A percentile compares a stretch with the other conserved stretches of the same genome.
phyloP scores from a whole-genome alignment of 2,888 invertebrate species.

The Alcis repandata region DNA sequence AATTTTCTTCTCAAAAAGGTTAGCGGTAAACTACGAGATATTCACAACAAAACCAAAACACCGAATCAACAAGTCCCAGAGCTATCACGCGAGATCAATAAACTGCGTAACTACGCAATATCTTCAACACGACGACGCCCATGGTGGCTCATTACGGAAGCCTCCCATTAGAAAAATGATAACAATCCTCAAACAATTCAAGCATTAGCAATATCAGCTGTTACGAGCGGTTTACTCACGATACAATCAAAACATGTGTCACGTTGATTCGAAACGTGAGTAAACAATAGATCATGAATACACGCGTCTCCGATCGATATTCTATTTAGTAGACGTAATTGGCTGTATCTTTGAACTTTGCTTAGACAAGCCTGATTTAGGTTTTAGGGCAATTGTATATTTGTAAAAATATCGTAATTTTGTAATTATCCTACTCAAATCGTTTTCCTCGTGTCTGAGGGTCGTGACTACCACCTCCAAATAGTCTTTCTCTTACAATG shows the following conservation, averaged over 20 bases:
- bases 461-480: too few species aligned
- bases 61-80: conserved; percentile 11
- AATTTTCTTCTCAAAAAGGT: neutral
- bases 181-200: conserved; percentile 17
- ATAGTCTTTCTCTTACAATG: too few species aligned
- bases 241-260: conserved; percentile 37
- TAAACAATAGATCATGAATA: conserved; percentile 27
- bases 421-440: too few species aligned
- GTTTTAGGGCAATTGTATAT: too few species aligned
- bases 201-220: conserved; percentile 19
- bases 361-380: too few species aligned
- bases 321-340: conserved; percentile 25
- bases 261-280: conserved; percentile 56
- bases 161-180: conserved; percentile 9
- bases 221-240: conserved; percentile 10
- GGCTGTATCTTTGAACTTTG: neutral
- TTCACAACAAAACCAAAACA: conserved; percentile 1
- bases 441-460: too few species aligned
- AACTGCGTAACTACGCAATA: conserved; percentile 18
- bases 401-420: too few species aligned
- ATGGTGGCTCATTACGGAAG: conserved; percentile 10
- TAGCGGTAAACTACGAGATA: neutral
- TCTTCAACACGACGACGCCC: neutral
- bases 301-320: conserved; percentile 35
- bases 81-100: conserved; percentile 14